A percentile compares a stretch with the other conserved stretches of the same genome.
These are phyloP conservation scores for Stratiomys singularior DNA, from an alignment of 2,888 invertebrate species.

Conservation along the genomic window DNA sequence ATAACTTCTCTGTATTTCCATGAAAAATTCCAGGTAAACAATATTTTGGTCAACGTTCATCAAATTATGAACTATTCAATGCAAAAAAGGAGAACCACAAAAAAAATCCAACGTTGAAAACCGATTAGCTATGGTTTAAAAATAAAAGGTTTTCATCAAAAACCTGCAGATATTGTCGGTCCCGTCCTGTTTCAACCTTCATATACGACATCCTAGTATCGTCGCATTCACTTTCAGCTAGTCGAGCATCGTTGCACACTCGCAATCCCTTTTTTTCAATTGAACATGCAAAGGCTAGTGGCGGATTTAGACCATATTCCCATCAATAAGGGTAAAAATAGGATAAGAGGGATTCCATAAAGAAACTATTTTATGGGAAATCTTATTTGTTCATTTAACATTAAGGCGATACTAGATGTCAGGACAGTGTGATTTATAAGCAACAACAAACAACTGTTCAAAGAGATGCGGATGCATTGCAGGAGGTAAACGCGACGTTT, in stretches of 20 bases:
- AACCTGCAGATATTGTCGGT: background rate
- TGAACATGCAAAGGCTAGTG: background rate
- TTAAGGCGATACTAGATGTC: conserved; percentile 34
- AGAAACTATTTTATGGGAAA: conserved; percentile 26
- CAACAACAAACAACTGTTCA: conserved; percentile 26
- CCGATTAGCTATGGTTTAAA: conserved; percentile 32
- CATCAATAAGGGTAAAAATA: conserved; percentile 3
- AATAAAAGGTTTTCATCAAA: background rate
- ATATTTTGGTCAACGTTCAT: too few relatives aligned
- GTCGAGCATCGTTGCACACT: background rate
- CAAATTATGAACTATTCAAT: conserved; percentile 6
- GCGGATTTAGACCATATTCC: background rate
- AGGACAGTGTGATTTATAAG: conserved; percentile 40
- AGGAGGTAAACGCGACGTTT: conserved; percentile 32
- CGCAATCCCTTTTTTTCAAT: background rate
- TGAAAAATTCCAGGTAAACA: too few relatives aligned
- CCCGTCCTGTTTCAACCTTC: too few relatives aligned
- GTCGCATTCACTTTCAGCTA: background rate
- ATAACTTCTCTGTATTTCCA: too few relatives aligned
- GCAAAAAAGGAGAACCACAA: background rate
- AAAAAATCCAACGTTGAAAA: too few relatives aligned
- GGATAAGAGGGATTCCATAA: background rate
- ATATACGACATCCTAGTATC: too few relatives aligned
- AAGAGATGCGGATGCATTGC: conserved; percentile 13
- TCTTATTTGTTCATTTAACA: conserved; percentile 23